These are phyloP conservation scores for Lasioglossum figueresi DNA, from an alignment of 2,888 invertebrate species.

Conservation along the genomic window DNA sequence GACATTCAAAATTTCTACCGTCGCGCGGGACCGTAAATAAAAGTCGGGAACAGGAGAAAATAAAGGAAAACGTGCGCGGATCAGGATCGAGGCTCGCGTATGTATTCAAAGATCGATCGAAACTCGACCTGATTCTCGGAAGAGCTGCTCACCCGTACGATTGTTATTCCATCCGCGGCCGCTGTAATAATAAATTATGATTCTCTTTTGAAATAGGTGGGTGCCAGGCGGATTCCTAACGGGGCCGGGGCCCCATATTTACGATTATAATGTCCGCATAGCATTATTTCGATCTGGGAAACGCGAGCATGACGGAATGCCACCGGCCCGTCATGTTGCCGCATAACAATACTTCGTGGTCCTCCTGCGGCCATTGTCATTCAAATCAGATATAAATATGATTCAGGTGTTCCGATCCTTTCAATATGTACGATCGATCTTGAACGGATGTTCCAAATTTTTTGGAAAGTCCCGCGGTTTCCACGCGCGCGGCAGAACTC, in stretches of 20 bases:
- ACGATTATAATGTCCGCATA: constrained; percentile 82
- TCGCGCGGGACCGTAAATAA: constrained; percentile 10
- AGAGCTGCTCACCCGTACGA: constrained; percentile 47
- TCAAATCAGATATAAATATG: constrained; percentile 80
- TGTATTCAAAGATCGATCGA: constrained; percentile 72
- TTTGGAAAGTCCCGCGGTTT: neutral
- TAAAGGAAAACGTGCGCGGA: constrained; percentile 48
- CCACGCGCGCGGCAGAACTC: neutral
- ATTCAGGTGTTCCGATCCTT: constrained; percentile 55
- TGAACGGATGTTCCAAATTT: constrained; percentile 21
- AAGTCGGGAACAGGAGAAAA: constrained; percentile 20
- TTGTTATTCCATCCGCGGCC: constrained; percentile 75
- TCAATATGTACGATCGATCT: constrained; percentile 24
- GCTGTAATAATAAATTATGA: constrained; percentile 80
- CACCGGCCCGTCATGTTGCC: constrained; percentile 72
- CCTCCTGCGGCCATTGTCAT: constrained; percentile 72
- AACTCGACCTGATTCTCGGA: constrained; percentile 68
- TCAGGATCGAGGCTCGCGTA: constrained; percentile 57
- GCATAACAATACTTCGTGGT: constrained; percentile 72
- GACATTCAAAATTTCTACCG: constrained; percentile 35
- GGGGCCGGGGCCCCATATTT: constrained; percentile 80
- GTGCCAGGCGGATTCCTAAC: constrained; percentile 79
- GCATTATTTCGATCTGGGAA: constrained; percentile 83
- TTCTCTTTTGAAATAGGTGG: constrained; percentile 76
- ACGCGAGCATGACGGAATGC: constrained; percentile 83